Conservation (phyloP, 2,113 vertebrate genomes). For the Apodemus sylvaticus region DNA sequence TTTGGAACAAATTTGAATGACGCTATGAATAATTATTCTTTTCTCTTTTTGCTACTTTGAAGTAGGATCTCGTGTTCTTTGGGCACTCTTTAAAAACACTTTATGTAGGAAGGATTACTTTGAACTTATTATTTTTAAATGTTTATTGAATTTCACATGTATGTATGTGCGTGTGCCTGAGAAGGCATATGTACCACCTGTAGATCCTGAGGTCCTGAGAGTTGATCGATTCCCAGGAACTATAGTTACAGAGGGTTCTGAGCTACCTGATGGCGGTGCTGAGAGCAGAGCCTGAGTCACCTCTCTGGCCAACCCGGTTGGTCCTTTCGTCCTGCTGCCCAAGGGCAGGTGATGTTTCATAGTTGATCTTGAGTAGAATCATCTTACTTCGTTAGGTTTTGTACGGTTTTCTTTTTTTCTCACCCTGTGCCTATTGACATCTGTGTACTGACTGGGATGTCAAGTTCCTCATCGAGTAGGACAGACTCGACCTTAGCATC, state of each 20-base stretch:
- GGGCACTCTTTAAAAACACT: not conserved
- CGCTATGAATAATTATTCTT: not conserved
- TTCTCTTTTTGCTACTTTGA: not conserved
- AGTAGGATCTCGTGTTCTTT: too few relatives aligned
- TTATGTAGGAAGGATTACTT: not conserved
- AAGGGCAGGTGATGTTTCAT: slow-evolving; percentile 1
- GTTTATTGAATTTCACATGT: not conserved
- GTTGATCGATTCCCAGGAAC: not conserved
- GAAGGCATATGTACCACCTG: not conserved
- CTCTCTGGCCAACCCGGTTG: not conserved
- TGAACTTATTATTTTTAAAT: not conserved
- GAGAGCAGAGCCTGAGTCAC: too few relatives aligned
- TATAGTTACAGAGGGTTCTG: not conserved
- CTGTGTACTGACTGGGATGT: not conserved
- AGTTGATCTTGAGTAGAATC: slow-evolving; percentile 22
- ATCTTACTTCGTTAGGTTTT: slow-evolving; percentile 31
- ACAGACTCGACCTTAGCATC: not conserved
- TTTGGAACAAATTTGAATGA: slow-evolving; percentile 2
- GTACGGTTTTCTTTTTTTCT: slow-evolving; percentile 3
- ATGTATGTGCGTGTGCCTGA: not conserved
- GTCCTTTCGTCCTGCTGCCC: not conserved
- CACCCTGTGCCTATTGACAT: not conserved
- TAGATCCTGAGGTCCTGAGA: not conserved
- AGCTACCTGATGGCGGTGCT: not conserved
- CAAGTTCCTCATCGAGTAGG: not conserved